Evolutionary conservation across 2,797 vertebrate species (phyloP).

Genomic region (Acipenser ruthenus): DNA sequence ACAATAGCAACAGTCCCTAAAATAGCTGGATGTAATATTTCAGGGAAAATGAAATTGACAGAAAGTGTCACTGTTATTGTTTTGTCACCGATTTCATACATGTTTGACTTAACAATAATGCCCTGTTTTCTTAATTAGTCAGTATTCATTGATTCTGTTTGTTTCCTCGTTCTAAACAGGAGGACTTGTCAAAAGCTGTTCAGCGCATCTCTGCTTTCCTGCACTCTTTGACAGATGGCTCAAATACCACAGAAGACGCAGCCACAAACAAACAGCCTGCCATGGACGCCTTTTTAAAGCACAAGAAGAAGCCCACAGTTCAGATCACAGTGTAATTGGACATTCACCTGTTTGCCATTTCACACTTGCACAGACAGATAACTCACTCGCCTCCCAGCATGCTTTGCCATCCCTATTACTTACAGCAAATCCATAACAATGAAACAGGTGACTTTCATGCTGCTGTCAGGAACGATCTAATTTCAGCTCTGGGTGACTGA

Average conservation of each 20-base stretch:
- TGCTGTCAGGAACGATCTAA: conserved; percentile 99
- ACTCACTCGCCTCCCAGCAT: conserved; percentile 94
- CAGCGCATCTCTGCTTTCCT: conserved; percentile 69
- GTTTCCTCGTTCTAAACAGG: conserved; percentile 73
- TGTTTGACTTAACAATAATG: conserved; percentile 53
- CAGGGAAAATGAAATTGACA: conserved; percentile 15
- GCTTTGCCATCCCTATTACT: conserved; percentile 88
- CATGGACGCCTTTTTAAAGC: conserved; percentile 67
- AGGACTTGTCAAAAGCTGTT: conserved; percentile 70
- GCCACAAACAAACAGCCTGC: conserved; percentile 66
- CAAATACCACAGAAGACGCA: conserved; percentile 42
- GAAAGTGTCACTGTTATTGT: conserved; percentile 32
- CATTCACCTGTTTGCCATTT: conserved; percentile 95
- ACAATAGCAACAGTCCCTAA: too few relatives aligned
- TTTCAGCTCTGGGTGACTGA: conserved; percentile 99
- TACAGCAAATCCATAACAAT: conserved; percentile 99
- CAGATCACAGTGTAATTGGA: conserved; percentile 94
- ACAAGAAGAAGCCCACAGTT: conserved; percentile 83
- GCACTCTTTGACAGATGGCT: conserved; percentile 66
- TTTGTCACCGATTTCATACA: conserved; percentile 47
- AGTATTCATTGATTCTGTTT: conserved; percentile 65
- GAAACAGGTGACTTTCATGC: conserved; percentile 99
- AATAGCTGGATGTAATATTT: not conserved
- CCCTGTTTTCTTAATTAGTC: conserved; percentile 69
- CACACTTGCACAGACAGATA: conserved; percentile 82